Evolutionary conservation across 2,797 vertebrate genomes (phyloP), one percentile per base, ranked within the genome.

Genomic region (Emydoidea blandingii): DNA sequence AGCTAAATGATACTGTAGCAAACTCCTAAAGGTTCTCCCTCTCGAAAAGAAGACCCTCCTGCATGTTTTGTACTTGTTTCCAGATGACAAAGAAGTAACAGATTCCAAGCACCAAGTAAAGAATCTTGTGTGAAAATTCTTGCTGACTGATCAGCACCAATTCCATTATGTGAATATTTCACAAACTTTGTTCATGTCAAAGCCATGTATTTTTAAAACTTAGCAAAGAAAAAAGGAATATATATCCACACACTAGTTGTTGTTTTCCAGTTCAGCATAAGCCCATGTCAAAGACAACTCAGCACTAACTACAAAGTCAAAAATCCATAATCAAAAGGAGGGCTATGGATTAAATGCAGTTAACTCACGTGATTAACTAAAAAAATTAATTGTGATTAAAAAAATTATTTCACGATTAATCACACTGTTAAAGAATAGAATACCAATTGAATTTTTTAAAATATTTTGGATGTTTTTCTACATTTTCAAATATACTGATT

Each of bases 41-140:
- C 34, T 37, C 62, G 9, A 10, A 19, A 37, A 18, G n/a, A 68
- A 68, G 16, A 21, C 14, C 31, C 87, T 84, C 88, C 56, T 68
- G 82, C 65, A 88, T 96, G 87, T 44, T 16, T 90, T 90, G n/a
- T 94, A 47, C 11, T 88, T 81, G 59, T 79, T 94, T 41, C 37
- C 47, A 57, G 80, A 53, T 94, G 90, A 95, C 34, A 96, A 94
- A 94, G 85, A 95, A 91, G 65, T 37, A 68, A n/a, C 31, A 59
- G 57, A n/a, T 37, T 65, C 76, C 83, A 44, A 86, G 72, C 12
- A 25, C 12, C 11, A 96, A 93, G 95, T 91, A 0, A 94, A 96
- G 94, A 97, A 92, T 93, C 59, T 78, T 84, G 92, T 93, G 79
- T 94, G 94, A 97, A 96, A 94, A 52, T 65, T 96, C 94, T 93